These are phyloP conservation scores for Etheostoma perlongum DNA, from an alignment of 2,797 vertebrate genomes.

Conservation along the genomic window DNA sequence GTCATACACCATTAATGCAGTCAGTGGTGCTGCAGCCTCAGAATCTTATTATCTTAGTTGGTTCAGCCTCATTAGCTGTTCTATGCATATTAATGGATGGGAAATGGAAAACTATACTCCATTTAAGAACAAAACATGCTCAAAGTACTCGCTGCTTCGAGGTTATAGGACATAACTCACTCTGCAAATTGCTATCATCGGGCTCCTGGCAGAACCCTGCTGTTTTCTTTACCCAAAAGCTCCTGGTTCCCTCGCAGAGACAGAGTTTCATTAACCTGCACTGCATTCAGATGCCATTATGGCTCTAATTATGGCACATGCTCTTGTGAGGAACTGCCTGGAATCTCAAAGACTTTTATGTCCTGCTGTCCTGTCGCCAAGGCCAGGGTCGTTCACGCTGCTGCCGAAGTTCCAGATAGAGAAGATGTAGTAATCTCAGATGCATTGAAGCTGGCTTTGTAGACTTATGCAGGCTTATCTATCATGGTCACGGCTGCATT, in stretches of 20 bases:
- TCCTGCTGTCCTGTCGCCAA: conserved; percentile 76
- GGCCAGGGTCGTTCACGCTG: conserved; percentile 73
- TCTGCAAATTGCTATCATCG: conserved; percentile 88
- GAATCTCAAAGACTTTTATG: conserved; percentile 75
- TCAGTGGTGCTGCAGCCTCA: conserved; percentile 76
- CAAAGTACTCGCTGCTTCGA: conserved; percentile 77
- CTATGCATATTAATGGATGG: conserved; percentile 88
- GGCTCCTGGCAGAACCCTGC: conserved; percentile 85
- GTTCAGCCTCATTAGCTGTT: conserved; percentile 87
- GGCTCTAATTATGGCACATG: conserved; percentile 87
- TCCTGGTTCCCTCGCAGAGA: conserved; percentile 81
- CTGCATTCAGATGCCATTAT: conserved; percentile 86
- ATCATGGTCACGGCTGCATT: conserved; percentile 79
- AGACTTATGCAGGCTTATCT: conserved; percentile 79
- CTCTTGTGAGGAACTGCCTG: conserved; percentile 78
- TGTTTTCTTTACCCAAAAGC: conserved; percentile 87
- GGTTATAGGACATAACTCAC: conserved; percentile 87
- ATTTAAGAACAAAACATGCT: conserved; percentile 85
- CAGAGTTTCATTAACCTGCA: conserved; percentile 86
- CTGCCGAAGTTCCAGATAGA: conserved; percentile 57
- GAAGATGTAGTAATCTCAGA: conserved; percentile 77
- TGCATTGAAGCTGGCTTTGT: conserved; percentile 82
- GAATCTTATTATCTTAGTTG: conserved; percentile 88
- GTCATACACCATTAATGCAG: conserved; percentile 84
- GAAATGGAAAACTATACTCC: conserved; percentile 85